Conservation (phyloP, 2,797 vertebrate genomes). For the Hypotaenidia philippensis region DNA sequence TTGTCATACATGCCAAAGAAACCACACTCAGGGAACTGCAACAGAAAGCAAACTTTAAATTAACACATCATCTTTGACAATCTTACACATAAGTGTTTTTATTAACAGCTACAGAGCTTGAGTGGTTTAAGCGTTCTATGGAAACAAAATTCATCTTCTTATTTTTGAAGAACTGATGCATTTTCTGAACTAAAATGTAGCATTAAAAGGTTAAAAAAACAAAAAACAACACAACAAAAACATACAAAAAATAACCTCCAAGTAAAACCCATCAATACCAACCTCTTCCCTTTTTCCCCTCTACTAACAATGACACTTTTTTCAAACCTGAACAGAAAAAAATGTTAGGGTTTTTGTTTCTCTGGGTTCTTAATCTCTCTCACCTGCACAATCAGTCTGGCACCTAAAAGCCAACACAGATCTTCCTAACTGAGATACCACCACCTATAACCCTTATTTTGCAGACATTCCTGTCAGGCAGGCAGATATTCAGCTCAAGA, state of each 20-base stretch:
- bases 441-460: background rate
- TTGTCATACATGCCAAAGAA: conserved; percentile 99
- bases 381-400: background rate
- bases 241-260: no score
- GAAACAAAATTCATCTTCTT: background rate
- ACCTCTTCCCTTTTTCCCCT: background rate
- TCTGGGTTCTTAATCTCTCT: background rate
- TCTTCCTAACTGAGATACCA: background rate
- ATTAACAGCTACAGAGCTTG: background rate
- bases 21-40: conserved; percentile 95
- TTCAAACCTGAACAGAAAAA: background rate
- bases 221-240: no score
- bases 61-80: conserved; percentile 5
- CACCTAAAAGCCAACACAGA: background rate
- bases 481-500: background rate
- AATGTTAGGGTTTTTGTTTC: background rate
- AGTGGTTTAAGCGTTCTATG: background rate
- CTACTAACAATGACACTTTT: background rate
- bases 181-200: background rate
- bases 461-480: background rate
- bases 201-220: background rate
- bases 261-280: background rate
- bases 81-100: background rate
- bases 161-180: background rate
- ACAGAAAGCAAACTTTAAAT: conserved; percentile 55